phyloP scores from a whole-genome alignment of 2,113 vertebrate genomes.

The Eleginops maclovinus region DNA sequence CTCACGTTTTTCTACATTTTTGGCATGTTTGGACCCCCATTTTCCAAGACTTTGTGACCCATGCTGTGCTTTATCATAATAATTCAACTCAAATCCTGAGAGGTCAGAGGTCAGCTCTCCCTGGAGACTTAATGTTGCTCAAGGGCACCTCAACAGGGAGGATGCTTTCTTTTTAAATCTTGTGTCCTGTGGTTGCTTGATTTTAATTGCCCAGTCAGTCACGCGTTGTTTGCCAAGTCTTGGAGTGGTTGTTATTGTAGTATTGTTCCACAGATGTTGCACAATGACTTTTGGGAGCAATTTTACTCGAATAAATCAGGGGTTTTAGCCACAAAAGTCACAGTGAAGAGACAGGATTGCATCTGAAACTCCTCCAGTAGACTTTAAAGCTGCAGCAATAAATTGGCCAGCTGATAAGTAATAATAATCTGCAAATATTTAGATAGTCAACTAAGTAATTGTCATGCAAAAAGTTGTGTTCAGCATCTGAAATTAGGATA shows the following conservation, averaged over 20 bases:
- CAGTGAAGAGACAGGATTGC: background rate
- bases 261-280: background rate
- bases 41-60: background rate
- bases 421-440: too few relatives aligned
- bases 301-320: background rate
- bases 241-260: background rate
- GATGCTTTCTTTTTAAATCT: background rate
- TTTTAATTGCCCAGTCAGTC: conserved; percentile 8
- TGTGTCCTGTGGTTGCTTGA: background rate
- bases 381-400: too few relatives aligned
- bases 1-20: background rate
- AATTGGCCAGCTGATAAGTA: too few relatives aligned
- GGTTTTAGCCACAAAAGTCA: background rate
- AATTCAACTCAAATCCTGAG: background rate
- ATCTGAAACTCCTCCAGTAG: conserved; percentile 36
- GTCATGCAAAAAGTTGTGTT: too few relatives aligned
- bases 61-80: background rate
- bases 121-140: too few relatives aligned
- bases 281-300: background rate
- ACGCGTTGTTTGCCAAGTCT: background rate
- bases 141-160: conserved; percentile 7
- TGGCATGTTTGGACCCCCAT: background rate
- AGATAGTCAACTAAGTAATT: too few relatives aligned
- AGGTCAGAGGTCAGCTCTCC: conserved; percentile 1
- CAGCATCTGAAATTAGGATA: too few relatives aligned